A percentile compares a stretch with the other conserved stretches of the same genome.
phyloP scores from a whole-genome alignment of 2,797 vertebrate species.

The Enteromius fasciolatus region DNA sequence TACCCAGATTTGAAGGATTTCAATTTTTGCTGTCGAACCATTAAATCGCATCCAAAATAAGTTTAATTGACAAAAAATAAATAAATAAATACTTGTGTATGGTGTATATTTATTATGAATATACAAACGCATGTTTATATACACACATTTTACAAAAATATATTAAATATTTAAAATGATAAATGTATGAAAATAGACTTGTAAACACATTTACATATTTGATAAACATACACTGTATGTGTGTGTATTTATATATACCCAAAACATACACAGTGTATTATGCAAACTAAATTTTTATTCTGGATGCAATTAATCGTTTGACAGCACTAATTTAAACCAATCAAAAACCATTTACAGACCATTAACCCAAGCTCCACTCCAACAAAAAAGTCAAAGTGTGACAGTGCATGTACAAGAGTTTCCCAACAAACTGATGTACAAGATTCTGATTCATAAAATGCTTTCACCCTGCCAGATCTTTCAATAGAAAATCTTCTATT shows the following conservation, averaged over 20 bases:
- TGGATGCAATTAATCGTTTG: not conserved
- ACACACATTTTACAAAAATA: not conserved
- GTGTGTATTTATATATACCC: not conserved
- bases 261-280: not conserved
- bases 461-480: not conserved
- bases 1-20: too few species aligned
- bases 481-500: not conserved
- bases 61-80: not conserved
- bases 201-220: not conserved
- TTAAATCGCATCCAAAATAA: not conserved
- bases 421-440: constrained; percentile 9
- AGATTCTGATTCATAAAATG: constrained; percentile 28
- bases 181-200: too few species aligned
- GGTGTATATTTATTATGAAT: too few species aligned
- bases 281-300: not conserved
- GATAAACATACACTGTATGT: not conserved
- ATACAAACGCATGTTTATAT: not conserved
- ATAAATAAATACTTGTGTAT: too few species aligned
- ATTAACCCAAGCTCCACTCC: not conserved
- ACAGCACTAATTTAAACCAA: not conserved
- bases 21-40: not conserved
- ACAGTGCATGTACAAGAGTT: constrained; percentile 10
- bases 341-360: not conserved
- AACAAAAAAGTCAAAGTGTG: constrained; percentile 16
- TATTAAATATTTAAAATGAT: too few species aligned